phyloP scores from a whole-genome alignment of 2,888 invertebrate species.

The Nomada ferruginata region DNA sequence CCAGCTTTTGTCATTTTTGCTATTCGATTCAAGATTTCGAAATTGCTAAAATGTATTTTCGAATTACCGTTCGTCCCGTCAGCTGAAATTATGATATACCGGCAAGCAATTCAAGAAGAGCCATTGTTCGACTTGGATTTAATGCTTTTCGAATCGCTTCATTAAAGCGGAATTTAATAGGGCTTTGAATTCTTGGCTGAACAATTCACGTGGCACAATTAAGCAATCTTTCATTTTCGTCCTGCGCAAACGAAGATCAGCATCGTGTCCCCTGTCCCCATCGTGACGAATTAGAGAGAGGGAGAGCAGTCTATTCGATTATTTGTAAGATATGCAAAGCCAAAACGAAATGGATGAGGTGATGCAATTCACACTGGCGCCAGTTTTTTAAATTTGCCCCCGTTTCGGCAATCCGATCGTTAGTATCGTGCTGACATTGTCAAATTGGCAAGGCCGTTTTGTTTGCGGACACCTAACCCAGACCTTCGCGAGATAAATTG shows the following conservation, averaged over 20 bases:
- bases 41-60: background rate
- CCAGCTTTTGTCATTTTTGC: background rate
- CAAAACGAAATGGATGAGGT: conserved; percentile 12
- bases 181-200: conserved; percentile 4
- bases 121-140: conserved; percentile 4
- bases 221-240: conserved; percentile 2
- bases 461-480: conserved; percentile 50
- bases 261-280: no score
- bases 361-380: conserved; percentile 56
- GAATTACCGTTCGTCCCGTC: background rate
- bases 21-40: background rate
- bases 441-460: conserved; percentile 64
- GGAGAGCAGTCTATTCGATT: background rate
- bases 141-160: background rate
- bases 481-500: conserved; percentile 62
- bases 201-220: conserved; percentile 11
- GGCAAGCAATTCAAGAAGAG: conserved; percentile 1
- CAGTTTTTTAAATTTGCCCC: conserved; percentile 58
- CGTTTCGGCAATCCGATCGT: conserved; percentile 46
- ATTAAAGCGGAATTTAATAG: background rate
- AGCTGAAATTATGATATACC: background rate
- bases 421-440: conserved; percentile 55
- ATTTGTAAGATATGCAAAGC: conserved; percentile 16
- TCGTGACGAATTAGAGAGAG: background rate
- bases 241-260: background rate